These are phyloP conservation scores for Rachycentron canadum DNA, from an alignment of 2,797 vertebrate genomes.

Conservation along the genomic window DNA sequence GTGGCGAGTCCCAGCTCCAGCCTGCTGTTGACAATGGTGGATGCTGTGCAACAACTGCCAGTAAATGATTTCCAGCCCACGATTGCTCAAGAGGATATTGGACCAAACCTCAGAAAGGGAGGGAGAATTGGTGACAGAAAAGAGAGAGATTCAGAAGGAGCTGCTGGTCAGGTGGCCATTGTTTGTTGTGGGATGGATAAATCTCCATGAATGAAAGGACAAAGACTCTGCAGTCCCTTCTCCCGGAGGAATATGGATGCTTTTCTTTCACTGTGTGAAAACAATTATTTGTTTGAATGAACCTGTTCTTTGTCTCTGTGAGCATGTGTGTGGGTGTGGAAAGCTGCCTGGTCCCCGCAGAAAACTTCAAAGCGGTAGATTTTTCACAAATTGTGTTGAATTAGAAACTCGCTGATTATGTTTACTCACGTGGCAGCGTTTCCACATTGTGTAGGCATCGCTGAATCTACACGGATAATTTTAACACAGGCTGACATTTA, in stretches of 20 bases:
- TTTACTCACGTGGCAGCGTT: slow-evolving; percentile 19
- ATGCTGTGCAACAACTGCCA: slow-evolving; percentile 53
- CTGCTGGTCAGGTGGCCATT: slow-evolving; percentile 57
- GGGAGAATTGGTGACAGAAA: slow-evolving; percentile 39
- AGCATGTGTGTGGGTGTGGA: slow-evolving; percentile 20
- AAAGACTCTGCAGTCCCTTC: slow-evolving; percentile 42
- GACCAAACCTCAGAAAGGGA: slow-evolving; percentile 33
- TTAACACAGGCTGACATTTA: background rate
- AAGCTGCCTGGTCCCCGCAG: slow-evolving; percentile 4
- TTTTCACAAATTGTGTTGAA: slow-evolving; percentile 19
- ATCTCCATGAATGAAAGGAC: slow-evolving; percentile 58
- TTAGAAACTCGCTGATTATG: background rate
- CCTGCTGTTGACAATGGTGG: slow-evolving; percentile 55
- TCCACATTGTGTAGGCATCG: slow-evolving; percentile 4
- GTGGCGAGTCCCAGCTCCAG: slow-evolving; percentile 36
- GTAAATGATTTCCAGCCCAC: slow-evolving; percentile 61
- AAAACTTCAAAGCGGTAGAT: slow-evolving; percentile 4
- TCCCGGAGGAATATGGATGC: slow-evolving; percentile 38
- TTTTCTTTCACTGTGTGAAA: slow-evolving; percentile 43
- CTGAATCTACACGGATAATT: background rate
- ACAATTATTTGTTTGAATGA: slow-evolving; percentile 57
- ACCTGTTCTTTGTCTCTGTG: slow-evolving; percentile 33
- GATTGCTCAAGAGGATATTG: slow-evolving; percentile 44
- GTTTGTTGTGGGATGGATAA: slow-evolving; percentile 61
- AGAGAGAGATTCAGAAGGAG: slow-evolving; percentile 46